Conservation (phyloP, 2,113 vertebrate species). For the Cromileptes altivelis region DNA sequence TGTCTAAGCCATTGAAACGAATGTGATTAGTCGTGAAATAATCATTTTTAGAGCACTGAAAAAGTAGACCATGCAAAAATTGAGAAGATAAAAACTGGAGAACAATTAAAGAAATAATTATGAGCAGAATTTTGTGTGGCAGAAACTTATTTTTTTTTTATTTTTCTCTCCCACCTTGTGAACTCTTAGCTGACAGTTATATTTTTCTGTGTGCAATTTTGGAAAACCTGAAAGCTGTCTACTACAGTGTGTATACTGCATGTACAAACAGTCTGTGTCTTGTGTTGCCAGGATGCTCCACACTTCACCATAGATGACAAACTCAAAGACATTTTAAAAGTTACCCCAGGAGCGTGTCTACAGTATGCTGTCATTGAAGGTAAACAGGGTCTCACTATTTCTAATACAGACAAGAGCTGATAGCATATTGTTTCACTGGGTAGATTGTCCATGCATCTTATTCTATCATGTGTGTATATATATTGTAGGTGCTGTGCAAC, state of each 20-base stretch:
- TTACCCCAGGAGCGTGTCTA: slow-evolving; percentile 85
- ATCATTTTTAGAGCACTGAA: neutral
- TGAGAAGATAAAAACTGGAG: neutral
- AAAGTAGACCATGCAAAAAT: neutral
- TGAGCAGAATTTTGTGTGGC: neutral
- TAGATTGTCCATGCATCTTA: neutral
- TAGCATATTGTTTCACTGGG: neutral
- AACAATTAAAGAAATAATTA: neutral
- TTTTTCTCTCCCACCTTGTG: neutral
- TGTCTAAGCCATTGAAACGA: neutral
- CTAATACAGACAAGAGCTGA: neutral
- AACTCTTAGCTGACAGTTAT: neutral
- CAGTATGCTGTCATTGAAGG: slow-evolving; percentile 90
- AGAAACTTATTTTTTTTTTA: neutral
- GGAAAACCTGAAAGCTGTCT: neutral
- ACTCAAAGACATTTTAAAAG: slow-evolving; percentile 84
- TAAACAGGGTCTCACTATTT: slow-evolving; percentile 64
- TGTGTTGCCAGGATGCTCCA: slow-evolving; percentile 85
- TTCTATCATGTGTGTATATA: neutral
- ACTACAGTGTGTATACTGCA: neutral
- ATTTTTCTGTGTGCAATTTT: neutral
- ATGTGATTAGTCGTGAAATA: neutral
- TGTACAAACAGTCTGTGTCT: slow-evolving; percentile 10
- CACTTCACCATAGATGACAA: slow-evolving; percentile 82
- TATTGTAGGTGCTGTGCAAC: slow-evolving; percentile 85